Evolutionary conservation across 2,113 vertebrate species (phyloP).

Genomic region (Oryzias woworae): DNA sequence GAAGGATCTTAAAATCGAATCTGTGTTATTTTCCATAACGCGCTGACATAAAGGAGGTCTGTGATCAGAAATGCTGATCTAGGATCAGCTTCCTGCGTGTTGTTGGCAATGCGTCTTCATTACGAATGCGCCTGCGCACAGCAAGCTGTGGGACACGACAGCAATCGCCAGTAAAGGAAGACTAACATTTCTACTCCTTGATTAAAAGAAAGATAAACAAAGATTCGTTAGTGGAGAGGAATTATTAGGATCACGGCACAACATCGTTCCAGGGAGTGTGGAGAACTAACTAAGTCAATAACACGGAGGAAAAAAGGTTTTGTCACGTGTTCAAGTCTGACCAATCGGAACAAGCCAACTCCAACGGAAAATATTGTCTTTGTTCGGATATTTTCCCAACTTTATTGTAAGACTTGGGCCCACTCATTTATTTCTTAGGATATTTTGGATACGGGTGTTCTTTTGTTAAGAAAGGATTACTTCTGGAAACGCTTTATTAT

Average conservation of each 20-base stretch:
- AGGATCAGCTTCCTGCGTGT: slow-evolving; percentile 16
- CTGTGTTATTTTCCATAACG: no score
- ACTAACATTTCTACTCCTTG: background rate
- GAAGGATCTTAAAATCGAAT: no score
- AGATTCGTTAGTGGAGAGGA: background rate
- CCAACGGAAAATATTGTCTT: slow-evolving; percentile 58
- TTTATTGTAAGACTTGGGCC: slow-evolving; percentile 13
- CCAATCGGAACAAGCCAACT: slow-evolving; percentile 63
- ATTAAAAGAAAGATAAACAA: background rate
- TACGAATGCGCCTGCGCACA: slow-evolving; percentile 52
- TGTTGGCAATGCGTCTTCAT: slow-evolving; percentile 4
- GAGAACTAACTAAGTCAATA: background rate
- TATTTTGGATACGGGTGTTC: background rate
- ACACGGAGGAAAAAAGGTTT: no score
- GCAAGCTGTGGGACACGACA: slow-evolving; percentile 2
- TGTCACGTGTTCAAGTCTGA: slow-evolving; percentile 59
- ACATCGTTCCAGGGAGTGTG: background rate
- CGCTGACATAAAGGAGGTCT: no score
- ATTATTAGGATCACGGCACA: background rate
- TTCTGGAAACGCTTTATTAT: background rate
- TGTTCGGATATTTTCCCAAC: slow-evolving; percentile 60
- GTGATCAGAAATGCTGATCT: background rate
- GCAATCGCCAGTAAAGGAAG: slow-evolving; percentile 26
- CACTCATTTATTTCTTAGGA: background rate
- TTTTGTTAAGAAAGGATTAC: background rate